Base-by-base conservation (phyloP, 2,888 invertebrate species). In the Epistrophe eligans region DNA sequence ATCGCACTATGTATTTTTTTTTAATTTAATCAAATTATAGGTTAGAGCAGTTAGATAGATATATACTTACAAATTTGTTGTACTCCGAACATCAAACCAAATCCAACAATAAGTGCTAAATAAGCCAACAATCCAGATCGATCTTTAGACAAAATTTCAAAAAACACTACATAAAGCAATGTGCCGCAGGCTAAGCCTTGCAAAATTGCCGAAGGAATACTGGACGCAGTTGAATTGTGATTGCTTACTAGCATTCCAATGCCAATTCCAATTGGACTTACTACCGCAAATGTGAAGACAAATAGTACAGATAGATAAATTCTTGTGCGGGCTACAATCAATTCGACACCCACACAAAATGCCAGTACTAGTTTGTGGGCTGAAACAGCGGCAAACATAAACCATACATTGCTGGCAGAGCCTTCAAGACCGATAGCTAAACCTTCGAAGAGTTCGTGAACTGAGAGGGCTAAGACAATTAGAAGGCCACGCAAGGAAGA, bases 91-190 rank as follows among this genome's bases (percentile, higher is more conserved):
- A 97, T 97, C 10, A 96, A 89, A 38, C 93, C 90, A 91, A 96
- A 97, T 77, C 97, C 97, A 32, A 95, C 83, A 7, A 96, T 89
- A 40, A 97, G 95, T 1, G 96, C 94, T 0, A 94, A 74, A 91
- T 94, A 96, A 88, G 96, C 96, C 35, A 94, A 90, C 28, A 97
- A 92, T 8, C 97, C 97, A 15, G 90, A 90, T 70, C 91, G 91
- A 76, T 91, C 91, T 71, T 93, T 93, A 11, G 95, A 95, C 90
- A 99, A 94, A 74, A 99, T 97, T 93, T 99, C 99, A 92, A 99
- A 98, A 94, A 98, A 98, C n/a, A 98, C 98, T 17, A 99, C 98
- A 93, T 98, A 99, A 5, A 99, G 93, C 57, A 99, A 95, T 0
- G 99, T 99, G 15, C 99, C 99, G 60, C 97, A 96, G 0, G 99